Evolutionary conservation across 2,113 vertebrate species (phyloP).

Genomic region (Calyptommatus sinebrachiatus): DNA sequence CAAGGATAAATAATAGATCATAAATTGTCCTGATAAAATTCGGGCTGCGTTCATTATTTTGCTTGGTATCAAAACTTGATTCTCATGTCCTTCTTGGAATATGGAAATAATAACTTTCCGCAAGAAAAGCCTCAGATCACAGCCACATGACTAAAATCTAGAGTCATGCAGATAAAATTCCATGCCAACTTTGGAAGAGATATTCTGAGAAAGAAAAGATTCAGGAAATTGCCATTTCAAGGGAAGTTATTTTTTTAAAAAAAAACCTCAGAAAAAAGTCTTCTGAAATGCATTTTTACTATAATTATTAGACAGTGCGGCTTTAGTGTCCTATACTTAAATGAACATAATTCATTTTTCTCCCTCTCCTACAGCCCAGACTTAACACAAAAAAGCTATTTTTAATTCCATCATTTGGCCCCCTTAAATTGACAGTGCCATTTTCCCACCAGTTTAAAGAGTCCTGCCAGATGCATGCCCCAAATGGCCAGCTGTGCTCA

Average conservation of each 20-base stretch:
- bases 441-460: no score
- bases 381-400: no score
- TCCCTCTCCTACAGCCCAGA: no score
- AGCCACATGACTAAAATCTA: not conserved
- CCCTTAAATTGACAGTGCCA: no score
- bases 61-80: not conserved
- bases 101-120: constrained; percentile 15
- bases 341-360: not conserved
- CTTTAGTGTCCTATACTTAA: not conserved
- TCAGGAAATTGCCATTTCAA: not conserved
- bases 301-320: not conserved
- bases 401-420: no score
- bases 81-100: constrained; percentile 22
- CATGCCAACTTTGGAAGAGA: not conserved
- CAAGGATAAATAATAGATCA: not conserved
- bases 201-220: not conserved
- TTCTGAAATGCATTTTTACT: not conserved
- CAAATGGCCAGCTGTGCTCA: no score
- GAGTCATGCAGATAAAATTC: constrained; percentile 35
- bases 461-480: no score
- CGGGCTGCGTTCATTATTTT: not conserved
- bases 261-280: not conserved
- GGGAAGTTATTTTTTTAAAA: not conserved
- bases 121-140: not conserved
- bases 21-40: not conserved